A percentile compares a stretch with the other conserved stretches of the same genome.
Conservation (phyloP, 2,888 invertebrate genomes). For the Oscheius sp. region DNA sequence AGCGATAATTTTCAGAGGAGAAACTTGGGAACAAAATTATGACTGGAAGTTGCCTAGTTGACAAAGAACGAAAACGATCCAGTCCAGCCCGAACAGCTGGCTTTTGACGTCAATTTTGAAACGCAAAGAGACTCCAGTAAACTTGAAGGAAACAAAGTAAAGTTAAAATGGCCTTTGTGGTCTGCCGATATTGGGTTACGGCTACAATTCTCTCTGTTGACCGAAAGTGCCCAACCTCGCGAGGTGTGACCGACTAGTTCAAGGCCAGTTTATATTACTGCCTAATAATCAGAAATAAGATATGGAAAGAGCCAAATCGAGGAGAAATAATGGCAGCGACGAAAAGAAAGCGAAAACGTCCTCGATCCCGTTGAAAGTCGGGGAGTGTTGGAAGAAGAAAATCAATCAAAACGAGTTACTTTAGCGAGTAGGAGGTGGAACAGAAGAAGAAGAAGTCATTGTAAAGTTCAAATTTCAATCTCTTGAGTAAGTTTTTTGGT, state of each 20-base stretch:
- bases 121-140: too few species aligned
- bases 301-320: not conserved
- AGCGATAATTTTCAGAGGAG: too few species aligned
- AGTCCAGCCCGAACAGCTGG: too few species aligned
- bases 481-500: too few species aligned
- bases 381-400: too few species aligned
- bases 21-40: too few species aligned
- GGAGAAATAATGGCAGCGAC: not conserved
- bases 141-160: not conserved
- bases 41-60: too few species aligned
- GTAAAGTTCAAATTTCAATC: too few species aligned
- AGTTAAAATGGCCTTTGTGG: too few species aligned
- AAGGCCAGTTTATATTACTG: not conserved
- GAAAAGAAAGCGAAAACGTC: not conserved
- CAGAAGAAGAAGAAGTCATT: too few species aligned
- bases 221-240: not conserved
- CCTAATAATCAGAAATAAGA: not conserved
- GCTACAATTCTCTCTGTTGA: slow-evolving; percentile 1
- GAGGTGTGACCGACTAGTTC: slow-evolving; percentile 19
- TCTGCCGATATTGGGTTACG: slow-evolving; percentile 10
- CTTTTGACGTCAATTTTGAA: slow-evolving; percentile 1
- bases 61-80: too few species aligned
- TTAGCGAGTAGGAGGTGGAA: not conserved
- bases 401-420: not conserved
- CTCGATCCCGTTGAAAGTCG: not conserved